Conservation (phyloP, 2,888 invertebrate species). For the Tromatobia lineatoria region DNA sequence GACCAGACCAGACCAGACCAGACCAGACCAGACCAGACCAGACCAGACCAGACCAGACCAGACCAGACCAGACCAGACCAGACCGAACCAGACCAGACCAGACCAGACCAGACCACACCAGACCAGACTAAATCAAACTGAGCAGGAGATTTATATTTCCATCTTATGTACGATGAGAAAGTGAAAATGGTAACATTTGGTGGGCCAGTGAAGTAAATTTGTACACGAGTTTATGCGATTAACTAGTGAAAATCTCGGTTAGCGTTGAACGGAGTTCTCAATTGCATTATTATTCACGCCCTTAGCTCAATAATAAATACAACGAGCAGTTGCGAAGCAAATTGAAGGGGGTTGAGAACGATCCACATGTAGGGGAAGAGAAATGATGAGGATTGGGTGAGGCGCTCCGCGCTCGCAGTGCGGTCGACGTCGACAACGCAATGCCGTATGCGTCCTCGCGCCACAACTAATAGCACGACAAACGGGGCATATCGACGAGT, state of each 20-base stretch:
- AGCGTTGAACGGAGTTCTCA: neutral
- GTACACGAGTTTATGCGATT: neutral
- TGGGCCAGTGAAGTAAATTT: neutral
- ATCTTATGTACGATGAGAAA: too few relatives aligned
- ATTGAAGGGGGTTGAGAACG: constrained; percentile 26
- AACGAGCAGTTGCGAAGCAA: constrained; percentile 42
- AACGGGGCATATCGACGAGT: constrained; percentile 36
- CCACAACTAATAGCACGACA: constrained; percentile 34
- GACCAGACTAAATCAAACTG: too few relatives aligned
- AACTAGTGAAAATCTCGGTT: neutral
- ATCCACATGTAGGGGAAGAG: neutral
- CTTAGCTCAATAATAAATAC: constrained; percentile 2
- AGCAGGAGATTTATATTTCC: too few relatives aligned
- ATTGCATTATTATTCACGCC: constrained; percentile 44
- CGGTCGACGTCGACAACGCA: constrained; percentile 53
- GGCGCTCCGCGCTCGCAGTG: constrained; percentile 42
- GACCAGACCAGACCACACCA: too few relatives aligned
- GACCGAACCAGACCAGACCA: too few relatives aligned
- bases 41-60: too few relatives aligned
- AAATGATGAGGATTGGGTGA: constrained; percentile 40
- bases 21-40: too few relatives aligned
- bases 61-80: too few relatives aligned
- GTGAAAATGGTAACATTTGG: neutral
- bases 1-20: too few relatives aligned
- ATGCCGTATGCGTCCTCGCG: constrained; percentile 33